A percentile compares a stretch with the other conserved stretches of the same genome.
phyloP scores from a whole-genome alignment of 2,113 vertebrate genomes.

The Cariama cristata region DNA sequence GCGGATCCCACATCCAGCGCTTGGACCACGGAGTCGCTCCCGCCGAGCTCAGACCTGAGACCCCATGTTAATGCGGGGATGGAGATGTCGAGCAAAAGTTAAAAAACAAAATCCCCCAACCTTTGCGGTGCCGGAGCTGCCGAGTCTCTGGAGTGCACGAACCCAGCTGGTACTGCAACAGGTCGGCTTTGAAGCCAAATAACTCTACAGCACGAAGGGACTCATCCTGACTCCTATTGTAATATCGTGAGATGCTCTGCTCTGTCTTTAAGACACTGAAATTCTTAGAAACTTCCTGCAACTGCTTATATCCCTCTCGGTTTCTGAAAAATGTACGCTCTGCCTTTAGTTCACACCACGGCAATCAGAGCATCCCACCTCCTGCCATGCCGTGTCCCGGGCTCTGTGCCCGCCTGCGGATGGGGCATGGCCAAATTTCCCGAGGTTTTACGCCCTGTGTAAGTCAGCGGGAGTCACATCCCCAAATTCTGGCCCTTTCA shows the following conservation, averaged over 20 bases:
- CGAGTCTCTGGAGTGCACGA: fast-evolving
- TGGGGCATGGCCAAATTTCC: neutral
- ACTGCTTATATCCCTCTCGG: neutral
- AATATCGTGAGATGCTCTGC: neutral
- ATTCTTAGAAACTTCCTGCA: neutral
- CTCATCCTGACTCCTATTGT: neutral
- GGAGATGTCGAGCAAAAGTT: neutral
- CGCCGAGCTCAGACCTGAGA: neutral
- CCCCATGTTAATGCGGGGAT: neutral
- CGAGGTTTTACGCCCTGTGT: fast-evolving
- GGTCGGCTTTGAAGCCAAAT: neutral
- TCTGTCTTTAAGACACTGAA: neutral
- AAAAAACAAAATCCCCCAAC: neutral
- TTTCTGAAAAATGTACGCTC: fast-evolving
- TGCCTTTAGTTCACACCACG: fast-evolving
- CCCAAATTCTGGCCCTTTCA: neutral
- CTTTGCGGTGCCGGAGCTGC: neutral
- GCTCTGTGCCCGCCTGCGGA: fast-evolving
- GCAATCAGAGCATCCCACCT: neutral
- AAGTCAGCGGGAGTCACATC: neutral
- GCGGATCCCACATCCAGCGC: neutral
- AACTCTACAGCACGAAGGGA: neutral
- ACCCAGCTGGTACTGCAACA: neutral
- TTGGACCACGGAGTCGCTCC: fast-evolving
- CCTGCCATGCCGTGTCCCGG: fast-evolving